Base-by-base conservation (phyloP, 2,113 vertebrate genomes). In the Pontoporia blainvillei region DNA sequence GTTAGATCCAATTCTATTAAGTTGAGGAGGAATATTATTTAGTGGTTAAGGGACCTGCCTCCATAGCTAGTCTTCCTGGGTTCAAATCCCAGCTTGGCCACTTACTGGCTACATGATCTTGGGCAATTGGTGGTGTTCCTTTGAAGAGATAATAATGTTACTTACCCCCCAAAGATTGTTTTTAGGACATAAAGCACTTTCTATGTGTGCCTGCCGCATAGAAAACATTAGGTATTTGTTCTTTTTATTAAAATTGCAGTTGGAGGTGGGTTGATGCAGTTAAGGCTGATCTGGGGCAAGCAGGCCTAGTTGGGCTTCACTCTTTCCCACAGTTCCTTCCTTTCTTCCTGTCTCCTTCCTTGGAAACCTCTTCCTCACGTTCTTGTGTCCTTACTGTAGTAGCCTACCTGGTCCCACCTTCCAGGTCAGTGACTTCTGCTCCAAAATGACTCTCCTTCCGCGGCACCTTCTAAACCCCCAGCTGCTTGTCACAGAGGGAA, bases 51-150 rank as follows among this genome's bases (percentile, higher is more conserved):
- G 85, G 44, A 94, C 49, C 54, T 49, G 41, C 36, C 49, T 87
- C 69, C 62, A 83, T 85, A 96, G 46, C 29, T 36, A 84, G 49
- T 44, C 93, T 92, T 94, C 64, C 21, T 66, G 39, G 69, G 75
- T 97, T 97, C 88, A 95, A 96, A 95, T 87, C 84, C 67, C 61
- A 95, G 54, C 46, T 94, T n/a, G 79, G 73, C 39, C 73, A 61
- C 44, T 73, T 72, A 66, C 72, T 86, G 86, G 41, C 79, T 90
- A 34, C 67, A 83, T 52, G n/a, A 95, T 62, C 67, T 44, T 86
- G 75, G 54, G 88, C 62, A 83, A 92, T 31, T 62, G 73, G 61
- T 83, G 34, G 9, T 91, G 39, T 71, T 94, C 31, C 36, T 96
- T 79, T 62, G 66, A 96, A 76, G 69, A 71, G 34, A 72, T 84